These are phyloP conservation scores for Kryptolebias ocellatus DNA, from an alignment of 2,797 vertebrate genomes.

Conservation along the genomic window DNA sequence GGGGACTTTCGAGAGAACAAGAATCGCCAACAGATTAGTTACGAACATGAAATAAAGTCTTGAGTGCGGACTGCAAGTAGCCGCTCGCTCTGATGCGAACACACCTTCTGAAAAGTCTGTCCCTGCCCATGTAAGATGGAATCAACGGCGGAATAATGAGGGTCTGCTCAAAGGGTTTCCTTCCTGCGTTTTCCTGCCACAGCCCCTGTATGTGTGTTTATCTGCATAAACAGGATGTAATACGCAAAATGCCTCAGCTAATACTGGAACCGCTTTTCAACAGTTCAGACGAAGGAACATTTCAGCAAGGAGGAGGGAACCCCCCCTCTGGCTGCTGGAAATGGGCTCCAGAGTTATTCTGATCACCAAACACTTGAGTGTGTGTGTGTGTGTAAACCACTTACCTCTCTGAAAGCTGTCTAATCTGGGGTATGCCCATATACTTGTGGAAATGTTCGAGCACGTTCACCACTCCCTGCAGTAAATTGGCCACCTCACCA, in stretches of 20 bases:
- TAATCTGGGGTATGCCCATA: slow-evolving; percentile 97
- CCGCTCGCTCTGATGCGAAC: slow-evolving; percentile 11
- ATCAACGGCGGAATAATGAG: slow-evolving; percentile 48
- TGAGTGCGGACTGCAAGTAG: neutral
- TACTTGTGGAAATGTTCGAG: slow-evolving; percentile 98
- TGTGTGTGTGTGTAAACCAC: slow-evolving; percentile 1
- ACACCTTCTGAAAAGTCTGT: slow-evolving; percentile 28
- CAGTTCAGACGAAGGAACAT: slow-evolving; percentile 44
- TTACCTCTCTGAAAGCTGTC: slow-evolving; percentile 98
- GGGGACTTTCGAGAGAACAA: slow-evolving; percentile 16
- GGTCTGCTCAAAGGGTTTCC: slow-evolving; percentile 64
- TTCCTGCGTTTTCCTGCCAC: slow-evolving; percentile 61
- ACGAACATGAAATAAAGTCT: slow-evolving; percentile 7
- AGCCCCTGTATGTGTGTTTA: slow-evolving; percentile 27
- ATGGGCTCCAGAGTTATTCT: slow-evolving; percentile 19
- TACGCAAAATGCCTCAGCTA: slow-evolving; percentile 45
- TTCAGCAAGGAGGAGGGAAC: slow-evolving; percentile 26
- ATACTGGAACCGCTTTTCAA: slow-evolving; percentile 48
- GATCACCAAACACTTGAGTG: slow-evolving; percentile 1
- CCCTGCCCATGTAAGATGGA: slow-evolving; percentile 43
- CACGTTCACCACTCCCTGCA: slow-evolving; percentile 97
- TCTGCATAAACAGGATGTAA: slow-evolving; percentile 75
- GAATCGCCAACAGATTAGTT: slow-evolving; percentile 11
- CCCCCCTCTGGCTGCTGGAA: slow-evolving; percentile 31
- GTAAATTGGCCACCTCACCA: slow-evolving; percentile 96